These are phyloP conservation scores for Athalia rosae DNA, from an alignment of 2,888 invertebrate genomes.

Conservation along the genomic window DNA sequence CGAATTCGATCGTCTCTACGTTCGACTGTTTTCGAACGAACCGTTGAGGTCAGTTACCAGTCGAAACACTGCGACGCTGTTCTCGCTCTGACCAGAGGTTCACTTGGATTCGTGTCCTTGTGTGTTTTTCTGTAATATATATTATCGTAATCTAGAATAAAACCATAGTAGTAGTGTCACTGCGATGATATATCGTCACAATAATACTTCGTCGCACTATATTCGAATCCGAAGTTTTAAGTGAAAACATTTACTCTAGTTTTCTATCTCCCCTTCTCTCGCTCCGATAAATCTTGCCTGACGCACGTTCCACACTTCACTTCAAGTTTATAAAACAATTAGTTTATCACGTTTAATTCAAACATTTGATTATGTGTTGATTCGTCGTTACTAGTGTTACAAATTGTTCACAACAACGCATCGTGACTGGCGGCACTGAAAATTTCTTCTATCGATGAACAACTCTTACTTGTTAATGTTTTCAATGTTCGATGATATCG, in stretches of 20 bases:
- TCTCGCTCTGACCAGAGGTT: too few species aligned
- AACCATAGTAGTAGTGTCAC: slow-evolving; percentile 64
- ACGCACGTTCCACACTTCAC: slow-evolving; percentile 26
- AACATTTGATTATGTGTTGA: not conserved
- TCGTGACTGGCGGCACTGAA: not conserved
- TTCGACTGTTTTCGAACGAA: too few species aligned
- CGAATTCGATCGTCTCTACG: too few species aligned
- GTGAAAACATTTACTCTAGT: not conserved
- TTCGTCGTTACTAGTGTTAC: not conserved
- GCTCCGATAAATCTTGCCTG: too few species aligned
- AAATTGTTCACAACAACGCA: slow-evolving; percentile 17
- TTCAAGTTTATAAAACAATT: too few species aligned
- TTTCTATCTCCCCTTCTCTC: not conserved
- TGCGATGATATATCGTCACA: not conserved
- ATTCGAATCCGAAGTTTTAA: slow-evolving; percentile 6
- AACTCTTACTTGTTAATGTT: not conserved
- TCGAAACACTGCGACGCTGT: too few species aligned
- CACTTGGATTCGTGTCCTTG: too few species aligned
- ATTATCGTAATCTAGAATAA: slow-evolving; percentile 68
- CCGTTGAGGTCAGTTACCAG: too few species aligned
- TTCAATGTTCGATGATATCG: too few species aligned
- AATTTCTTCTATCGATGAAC: not conserved
- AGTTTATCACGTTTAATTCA: slow-evolving; percentile 22
- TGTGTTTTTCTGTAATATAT: too few species aligned
- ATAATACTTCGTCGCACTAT: not conserved